Base-by-base conservation (phyloP, 2,113 vertebrate genomes). In the Zosterops borbonicus region DNA sequence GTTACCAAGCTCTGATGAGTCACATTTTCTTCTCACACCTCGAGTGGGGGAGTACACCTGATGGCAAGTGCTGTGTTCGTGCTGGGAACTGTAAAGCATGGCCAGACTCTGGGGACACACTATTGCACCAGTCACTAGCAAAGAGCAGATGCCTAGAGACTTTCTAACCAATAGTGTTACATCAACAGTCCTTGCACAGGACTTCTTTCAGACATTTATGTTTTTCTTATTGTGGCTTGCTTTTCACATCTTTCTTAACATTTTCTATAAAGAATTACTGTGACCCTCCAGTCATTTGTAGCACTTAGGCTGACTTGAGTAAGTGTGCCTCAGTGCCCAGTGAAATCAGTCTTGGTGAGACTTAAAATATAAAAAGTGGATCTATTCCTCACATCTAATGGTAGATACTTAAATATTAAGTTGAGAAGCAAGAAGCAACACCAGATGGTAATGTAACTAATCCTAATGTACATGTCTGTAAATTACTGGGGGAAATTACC, bases 1-100 rank as follows among this genome's bases (percentile, higher is more conserved):
- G 85, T 88, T 74, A 88, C 50, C 44, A 59, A 39, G 44, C 60
- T 88, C 71, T 77, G 42, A 25, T 96, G 92, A 97, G 82, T 96
- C 82, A 93, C 35, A 88, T 92, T 95, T 95, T 91, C 93, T 95
- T 90, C 69, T 92, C 68, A 60, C 90, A 75, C 18, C 46, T 20
- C 0, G 2, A 74, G 59, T 70, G 47, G 75, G 59, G 82, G 55
- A 77, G 17, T 44, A 35, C 2, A 2, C n/a, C 41, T 90, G 52
- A 64, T 1, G 11, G 35, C 89, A 96, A 94, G 47, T 56, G 39
- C 15, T 69, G 47, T 49, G 19, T 22, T 91, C 5, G 0, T 62
- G 13, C 29, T 77, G 29, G 25, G 31, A 59, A 12, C 37, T 52
- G 9, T 64, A 44, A 81, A 93, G 21, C 11, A 5, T 11, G 21